A percentile compares a stretch with the other conserved stretches of the same genome.
Conservation (phyloP, 2,113 vertebrate species). For the Herpetotheres cachinnans region DNA sequence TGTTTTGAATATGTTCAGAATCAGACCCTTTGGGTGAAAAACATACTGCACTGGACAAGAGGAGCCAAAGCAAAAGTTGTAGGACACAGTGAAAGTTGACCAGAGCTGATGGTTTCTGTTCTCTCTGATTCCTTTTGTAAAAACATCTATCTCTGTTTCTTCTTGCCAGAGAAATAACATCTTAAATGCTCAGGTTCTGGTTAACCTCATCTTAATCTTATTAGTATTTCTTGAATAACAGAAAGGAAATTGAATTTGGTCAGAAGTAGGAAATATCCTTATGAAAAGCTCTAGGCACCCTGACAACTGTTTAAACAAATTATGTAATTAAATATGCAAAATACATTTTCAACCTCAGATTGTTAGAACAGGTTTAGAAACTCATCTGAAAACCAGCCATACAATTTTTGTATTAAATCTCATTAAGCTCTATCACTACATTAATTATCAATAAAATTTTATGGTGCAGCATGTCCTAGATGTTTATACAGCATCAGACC, state of each 20-base stretch:
- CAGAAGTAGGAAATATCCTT: background rate
- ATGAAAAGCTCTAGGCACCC: background rate
- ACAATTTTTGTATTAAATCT: background rate
- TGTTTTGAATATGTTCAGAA: background rate
- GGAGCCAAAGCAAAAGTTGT: background rate
- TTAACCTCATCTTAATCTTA: background rate
- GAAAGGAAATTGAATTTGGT: background rate
- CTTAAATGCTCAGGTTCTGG: background rate
- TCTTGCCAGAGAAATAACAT: background rate
- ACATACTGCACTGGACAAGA: background rate
- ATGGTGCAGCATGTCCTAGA: background rate
- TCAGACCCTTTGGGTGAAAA: background rate
- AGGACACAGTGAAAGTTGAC: background rate
- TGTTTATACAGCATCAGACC: background rate
- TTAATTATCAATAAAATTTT: background rate
- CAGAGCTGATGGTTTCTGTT: background rate
- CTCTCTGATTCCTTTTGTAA: background rate
- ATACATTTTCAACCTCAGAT: background rate
- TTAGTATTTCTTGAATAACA: background rate
- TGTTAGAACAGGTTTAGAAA: background rate
- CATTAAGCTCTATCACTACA: background rate
- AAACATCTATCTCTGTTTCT: background rate
- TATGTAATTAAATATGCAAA: background rate
- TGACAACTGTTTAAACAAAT: background rate
- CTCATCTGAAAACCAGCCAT: background rate